These are phyloP conservation scores for Mnemiopsis leidyi DNA, from an alignment of 37 sponge, comb jelly and placozoan genomes.

Conservation along the genomic window DNA sequence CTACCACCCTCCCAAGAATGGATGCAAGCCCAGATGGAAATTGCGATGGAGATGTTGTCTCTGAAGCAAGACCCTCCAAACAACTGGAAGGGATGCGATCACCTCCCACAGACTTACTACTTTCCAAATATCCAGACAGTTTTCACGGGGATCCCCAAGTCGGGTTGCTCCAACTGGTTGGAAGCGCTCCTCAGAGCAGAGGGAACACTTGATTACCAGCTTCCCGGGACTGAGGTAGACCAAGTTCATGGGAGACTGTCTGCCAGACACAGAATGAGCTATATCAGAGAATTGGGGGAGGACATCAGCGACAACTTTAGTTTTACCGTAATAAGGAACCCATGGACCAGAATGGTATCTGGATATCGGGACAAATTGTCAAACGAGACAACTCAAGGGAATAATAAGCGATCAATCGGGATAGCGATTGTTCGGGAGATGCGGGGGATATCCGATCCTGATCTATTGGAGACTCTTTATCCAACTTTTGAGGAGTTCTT, in stretches of 20 bases:
- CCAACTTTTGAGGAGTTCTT: conserved; percentile 53
- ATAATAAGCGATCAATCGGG: neutral
- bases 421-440: neutral
- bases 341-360: conserved; percentile 53
- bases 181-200: conserved; percentile 49
- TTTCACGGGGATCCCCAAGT: conserved; percentile 25
- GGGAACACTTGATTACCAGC: neutral
- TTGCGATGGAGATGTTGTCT: neutral
- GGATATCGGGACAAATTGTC: conserved; percentile 34
- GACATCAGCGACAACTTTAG: neutral
- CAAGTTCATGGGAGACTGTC: neutral
- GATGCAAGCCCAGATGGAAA: neutral
- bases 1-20: neutral
- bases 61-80: neutral
- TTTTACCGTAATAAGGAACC: conserved; percentile 30
- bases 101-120: neutral
- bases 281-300: no score
- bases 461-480: neutral
- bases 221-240: neutral
- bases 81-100: neutral
- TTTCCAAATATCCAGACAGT: conserved; percentile 9
- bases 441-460: neutral
- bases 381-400: neutral
- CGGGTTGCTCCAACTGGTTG: conserved; percentile 17
- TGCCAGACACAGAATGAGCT: neutral